Evolutionary conservation across 2,113 vertebrate species (phyloP).

Genomic region (Channa maculata): DNA sequence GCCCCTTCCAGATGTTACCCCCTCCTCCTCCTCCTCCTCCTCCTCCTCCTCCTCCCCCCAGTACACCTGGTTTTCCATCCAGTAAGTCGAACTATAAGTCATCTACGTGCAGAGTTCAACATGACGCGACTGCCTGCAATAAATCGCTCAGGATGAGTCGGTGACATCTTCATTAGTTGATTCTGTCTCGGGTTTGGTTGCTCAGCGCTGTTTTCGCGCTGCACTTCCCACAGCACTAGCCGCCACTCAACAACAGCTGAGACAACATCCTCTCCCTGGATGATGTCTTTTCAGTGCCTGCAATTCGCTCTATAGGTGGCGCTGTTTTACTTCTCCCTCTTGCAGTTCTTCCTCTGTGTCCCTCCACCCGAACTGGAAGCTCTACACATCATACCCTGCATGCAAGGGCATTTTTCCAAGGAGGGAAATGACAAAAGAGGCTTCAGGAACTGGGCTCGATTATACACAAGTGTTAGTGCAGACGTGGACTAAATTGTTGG

Average conservation of each 20-base stretch:
- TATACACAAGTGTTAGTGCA: no score
- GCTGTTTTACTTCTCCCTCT: not conserved
- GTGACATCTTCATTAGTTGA: not conserved
- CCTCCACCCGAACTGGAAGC: not conserved
- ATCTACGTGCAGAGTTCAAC: conserved; percentile 1
- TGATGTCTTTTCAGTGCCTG: no score
- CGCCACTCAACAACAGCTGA: no score
- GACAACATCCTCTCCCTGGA: not conserved
- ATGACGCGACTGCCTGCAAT: not conserved
- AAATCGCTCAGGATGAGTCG: no score
- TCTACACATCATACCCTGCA: not conserved
- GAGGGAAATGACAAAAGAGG: no score
- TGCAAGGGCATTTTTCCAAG: no score
- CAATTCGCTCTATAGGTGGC: not conserved
- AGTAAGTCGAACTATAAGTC: not conserved
- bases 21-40: not conserved
- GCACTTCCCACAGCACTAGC: no score
- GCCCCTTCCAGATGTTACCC: conserved; percentile 42
- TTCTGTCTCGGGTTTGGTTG: not conserved
- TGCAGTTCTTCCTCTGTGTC: not conserved
- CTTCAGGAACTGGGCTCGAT: no score
- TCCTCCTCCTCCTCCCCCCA: not conserved
- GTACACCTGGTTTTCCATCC: conserved; percentile 62
- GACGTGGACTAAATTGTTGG: no score
- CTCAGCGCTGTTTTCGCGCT: not conserved